phyloP scores from a whole-genome alignment of 2,113 vertebrate genomes.

The Bettongia penicillata region DNA sequence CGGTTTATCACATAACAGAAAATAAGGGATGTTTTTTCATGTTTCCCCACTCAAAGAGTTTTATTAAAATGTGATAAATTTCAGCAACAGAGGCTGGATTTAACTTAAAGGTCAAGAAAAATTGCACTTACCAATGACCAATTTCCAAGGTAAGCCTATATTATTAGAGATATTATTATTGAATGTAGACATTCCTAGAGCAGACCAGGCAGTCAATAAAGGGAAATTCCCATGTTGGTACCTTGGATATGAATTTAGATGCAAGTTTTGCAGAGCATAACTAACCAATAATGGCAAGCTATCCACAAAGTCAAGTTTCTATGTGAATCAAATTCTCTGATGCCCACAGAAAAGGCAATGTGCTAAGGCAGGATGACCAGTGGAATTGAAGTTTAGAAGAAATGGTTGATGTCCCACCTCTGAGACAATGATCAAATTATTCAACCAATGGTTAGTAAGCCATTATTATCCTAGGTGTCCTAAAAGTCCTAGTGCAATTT shows the following conservation, averaged over 20 bases:
- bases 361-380: not conserved
- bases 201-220: not conserved
- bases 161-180: not conserved
- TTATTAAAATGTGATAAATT: not conserved
- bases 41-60: not conserved
- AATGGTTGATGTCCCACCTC: not conserved
- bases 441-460: not conserved
- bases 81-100: not conserved
- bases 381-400: not conserved
- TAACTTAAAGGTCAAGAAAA: not conserved
- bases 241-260: not conserved
- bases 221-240: not conserved
- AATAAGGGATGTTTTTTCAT: not conserved
- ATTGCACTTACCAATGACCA: not conserved
- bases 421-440: not conserved
- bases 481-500: not conserved
- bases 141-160: not conserved
- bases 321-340: not conserved
- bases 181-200: not conserved
- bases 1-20: constrained; percentile 5
- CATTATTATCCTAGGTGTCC: not conserved
- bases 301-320: not conserved
- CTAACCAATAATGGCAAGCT: not conserved
- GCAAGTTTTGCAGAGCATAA: not conserved
- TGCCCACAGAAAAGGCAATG: not conserved